Base-by-base conservation (phyloP, 2,888 invertebrate genomes). In the Tachina fera region DNA sequence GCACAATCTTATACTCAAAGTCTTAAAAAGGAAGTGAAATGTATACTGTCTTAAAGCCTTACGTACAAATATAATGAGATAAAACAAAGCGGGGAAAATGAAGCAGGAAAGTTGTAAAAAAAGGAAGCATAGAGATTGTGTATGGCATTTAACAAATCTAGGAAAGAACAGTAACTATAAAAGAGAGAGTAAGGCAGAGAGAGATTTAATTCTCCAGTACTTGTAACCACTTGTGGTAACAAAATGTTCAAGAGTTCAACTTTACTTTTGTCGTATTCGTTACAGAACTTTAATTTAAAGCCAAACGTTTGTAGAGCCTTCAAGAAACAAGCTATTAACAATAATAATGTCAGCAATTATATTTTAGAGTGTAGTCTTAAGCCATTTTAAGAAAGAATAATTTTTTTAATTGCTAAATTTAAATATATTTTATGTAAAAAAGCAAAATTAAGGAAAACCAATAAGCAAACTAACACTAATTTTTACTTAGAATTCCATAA, bases 21-120 rank as follows among this genome's bases (percentile, higher is more conserved):
- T 63, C 51, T 79, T 41, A n/a, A 68, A 81, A 68, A 49, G 79
- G 74, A 81, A 81, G 43, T 61, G 39, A 68, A 53, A 81, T 68
- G 39, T 75, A 75, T 61, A 81, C 75, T 81, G 75, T 68, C 53
- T 74, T 74, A 75, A 60, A 43, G 70, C n/a, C 61, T 68, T 61
- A 19, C 11, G 10, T 41, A 10, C 43, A 74, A 49, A 41, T 41
- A 39, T 47, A 47, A 43, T 16, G 45, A 53, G 6, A 9, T 61
- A 9, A 49, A 61, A 43, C 6, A 31, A 31, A 31, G 31, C 31
- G 3, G 11, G 11, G 0, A 43, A 16, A 11, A 14, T 4, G 5
- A 16, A 61, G 22, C 39, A 16, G 19, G 9, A 53, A 56, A 16
- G 1, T 16, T 16, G 13, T 6, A 13, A 19, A 41, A n/a, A 3